A percentile compares a stretch with the other conserved stretches of the same genome.
Evolutionary conservation across 2,113 vertebrate genomes (phyloP).

Genomic region (Cinclus mexicanus): DNA sequence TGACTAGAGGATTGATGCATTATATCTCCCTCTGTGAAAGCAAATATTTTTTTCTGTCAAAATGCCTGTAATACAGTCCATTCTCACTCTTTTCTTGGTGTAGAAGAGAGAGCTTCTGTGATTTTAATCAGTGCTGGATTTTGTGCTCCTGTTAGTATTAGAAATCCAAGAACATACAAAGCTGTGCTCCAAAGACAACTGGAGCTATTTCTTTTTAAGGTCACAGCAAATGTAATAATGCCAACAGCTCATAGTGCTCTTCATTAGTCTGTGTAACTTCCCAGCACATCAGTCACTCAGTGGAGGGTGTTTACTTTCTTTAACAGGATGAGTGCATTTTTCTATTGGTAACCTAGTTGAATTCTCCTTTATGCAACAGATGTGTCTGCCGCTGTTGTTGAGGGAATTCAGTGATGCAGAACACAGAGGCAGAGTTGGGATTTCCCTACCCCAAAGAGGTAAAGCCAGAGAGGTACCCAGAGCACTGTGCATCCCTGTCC

Average conservation of each 20-base stretch:
- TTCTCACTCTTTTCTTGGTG: neutral
- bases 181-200: neutral
- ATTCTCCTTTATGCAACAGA: neutral
- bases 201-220: slow-evolving; percentile 41
- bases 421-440: neutral
- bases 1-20: neutral
- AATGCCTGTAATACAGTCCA: slow-evolving; percentile 4
- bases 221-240: slow-evolving; percentile 54
- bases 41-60: slow-evolving; percentile 50
- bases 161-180: slow-evolving; percentile 56
- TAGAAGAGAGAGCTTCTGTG: neutral
- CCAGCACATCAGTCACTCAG: neutral
- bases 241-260: slow-evolving; percentile 6
- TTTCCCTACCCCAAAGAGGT: neutral
- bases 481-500: neutral
- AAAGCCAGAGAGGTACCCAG: neutral
- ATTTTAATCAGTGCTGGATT: slow-evolving; percentile 46
- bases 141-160: neutral
- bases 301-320: neutral
- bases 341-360: neutral
- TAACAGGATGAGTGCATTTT: neutral
- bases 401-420: neutral
- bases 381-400: rapidly evolving
- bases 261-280: slow-evolving; percentile 39
- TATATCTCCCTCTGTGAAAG: slow-evolving; percentile 7